Evolutionary conservation across 2,888 invertebrate genomes (phyloP), one percentile per base, ranked within the genome.

Genomic region (Amiota minor): DNA sequence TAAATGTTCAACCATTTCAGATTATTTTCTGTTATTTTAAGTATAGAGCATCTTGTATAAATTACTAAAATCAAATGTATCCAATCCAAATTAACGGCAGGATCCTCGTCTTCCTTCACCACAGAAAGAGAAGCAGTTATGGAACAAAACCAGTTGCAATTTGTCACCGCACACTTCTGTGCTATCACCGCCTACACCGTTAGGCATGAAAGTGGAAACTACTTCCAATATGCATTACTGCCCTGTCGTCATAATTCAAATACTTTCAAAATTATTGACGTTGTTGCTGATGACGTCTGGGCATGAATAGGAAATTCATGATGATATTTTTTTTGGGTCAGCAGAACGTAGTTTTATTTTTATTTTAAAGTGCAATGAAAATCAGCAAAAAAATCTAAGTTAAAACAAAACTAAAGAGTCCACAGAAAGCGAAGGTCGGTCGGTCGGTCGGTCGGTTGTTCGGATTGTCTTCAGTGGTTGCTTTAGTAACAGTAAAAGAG

Each of bases 211-310:
- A 68, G 67, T 68, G 67, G 67, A 68, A 45, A 68, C 67, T 68
- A 35, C 35, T 35, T 0, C 35, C 35, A 35, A 35, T 35, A 35
- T 68, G 49, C 23, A 12, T 20, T 23, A 12, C 23, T 59, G 11
- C 20, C 73, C 20, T 74, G 78, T 75, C 70, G 74, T 78, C 81
- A 79, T 80, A 81, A 80, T 81, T 80, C 75, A 79, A 50, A n/a
- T 76, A 80, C 80, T 80, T 80, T 80, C 81, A 80, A 80, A 81
- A 79, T 81, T 78, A 78, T 78, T 73, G 75, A 70, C 68, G 80
- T 75, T 76, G 74, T 76, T 80, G 11, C 6, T 35, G 35, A 4
- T 6, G 35, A 2, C 35, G 35, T 35, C 6, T 35, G 45, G 3
- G 53, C 12, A 18, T 45, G 45, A 62, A 47, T 69, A 49, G 78